These are phyloP conservation scores for Gobio occitaniae DNA, from an alignment of 2,797 vertebrate genomes.

Conservation along the genomic window DNA sequence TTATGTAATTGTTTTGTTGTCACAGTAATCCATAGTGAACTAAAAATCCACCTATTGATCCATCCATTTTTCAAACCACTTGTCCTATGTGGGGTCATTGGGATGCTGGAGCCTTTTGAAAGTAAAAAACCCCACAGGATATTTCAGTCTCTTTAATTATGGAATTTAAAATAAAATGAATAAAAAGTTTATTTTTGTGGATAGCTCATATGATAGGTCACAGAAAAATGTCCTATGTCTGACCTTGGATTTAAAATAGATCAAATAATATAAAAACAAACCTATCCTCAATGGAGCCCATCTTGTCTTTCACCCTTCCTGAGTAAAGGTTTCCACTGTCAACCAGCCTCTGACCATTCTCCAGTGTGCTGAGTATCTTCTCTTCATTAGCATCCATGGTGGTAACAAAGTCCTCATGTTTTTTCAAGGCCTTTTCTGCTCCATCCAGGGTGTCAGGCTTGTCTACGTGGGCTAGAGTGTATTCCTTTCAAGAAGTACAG, in stretches of 20 bases:
- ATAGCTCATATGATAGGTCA: not conserved
- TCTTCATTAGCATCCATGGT: conserved; percentile 90
- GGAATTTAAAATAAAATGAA: not conserved
- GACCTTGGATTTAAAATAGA: conserved; percentile 2
- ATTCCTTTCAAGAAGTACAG: conserved; percentile 81
- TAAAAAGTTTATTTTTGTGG: not conserved
- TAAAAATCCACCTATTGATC: not conserved
- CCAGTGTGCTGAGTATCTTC: conserved; percentile 83
- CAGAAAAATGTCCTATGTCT: not conserved
- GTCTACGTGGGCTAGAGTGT: conserved; percentile 89
- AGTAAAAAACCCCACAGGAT: too few species aligned
- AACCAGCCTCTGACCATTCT: conserved; percentile 83
- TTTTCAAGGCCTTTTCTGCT: conserved; percentile 86
- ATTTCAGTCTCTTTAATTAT: not conserved
- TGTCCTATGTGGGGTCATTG: not conserved
- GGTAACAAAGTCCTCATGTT: conserved; percentile 89
- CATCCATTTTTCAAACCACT: not conserved
- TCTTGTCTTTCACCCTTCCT: conserved; percentile 87
- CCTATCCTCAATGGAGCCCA: conserved; percentile 86
- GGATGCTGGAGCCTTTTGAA: not conserved
- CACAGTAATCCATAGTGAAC: not conserved
- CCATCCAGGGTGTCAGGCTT: conserved; percentile 85
- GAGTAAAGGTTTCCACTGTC: conserved; percentile 86
- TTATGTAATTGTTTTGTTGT: not conserved
- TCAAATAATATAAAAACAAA: conserved; percentile 58